These are phyloP conservation scores for Adelphocoris suturalis DNA, from an alignment of 2,888 invertebrate species.

Conservation along the genomic window DNA sequence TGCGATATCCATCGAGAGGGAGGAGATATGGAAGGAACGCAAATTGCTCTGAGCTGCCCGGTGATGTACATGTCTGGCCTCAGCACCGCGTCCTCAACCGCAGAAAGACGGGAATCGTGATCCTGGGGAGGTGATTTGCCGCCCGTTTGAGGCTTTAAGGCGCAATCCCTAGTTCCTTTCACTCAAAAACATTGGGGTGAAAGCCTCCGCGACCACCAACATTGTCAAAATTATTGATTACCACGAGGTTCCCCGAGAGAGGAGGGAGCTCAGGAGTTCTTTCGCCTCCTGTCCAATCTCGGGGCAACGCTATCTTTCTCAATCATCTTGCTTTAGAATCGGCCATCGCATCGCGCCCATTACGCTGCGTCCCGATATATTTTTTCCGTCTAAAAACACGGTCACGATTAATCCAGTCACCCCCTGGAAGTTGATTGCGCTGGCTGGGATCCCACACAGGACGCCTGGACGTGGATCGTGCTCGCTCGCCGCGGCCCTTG, in stretches of 20 bases:
- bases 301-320: conserved; percentile 52
- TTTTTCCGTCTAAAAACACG: conserved; percentile 51
- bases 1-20: neutral
- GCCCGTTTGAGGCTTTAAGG: conserved; percentile 14
- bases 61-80: conserved; percentile 26
- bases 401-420: conserved; percentile 63
- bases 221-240: conserved; percentile 64
- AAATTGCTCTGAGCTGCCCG: conserved; percentile 2
- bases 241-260: conserved; percentile 4
- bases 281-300: conserved; percentile 58
- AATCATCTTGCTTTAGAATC: conserved; percentile 51
- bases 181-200: conserved; percentile 45
- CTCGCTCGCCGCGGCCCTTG: neutral
- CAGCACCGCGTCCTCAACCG: conserved; percentile 15
- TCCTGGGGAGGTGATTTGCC: conserved; percentile 37
- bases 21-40: neutral
- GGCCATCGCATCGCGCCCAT: conserved; percentile 25
- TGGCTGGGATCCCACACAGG: conserved; percentile 51
- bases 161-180: conserved; percentile 34
- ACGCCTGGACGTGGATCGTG: conserved; percentile 34
- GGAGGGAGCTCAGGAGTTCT: neutral
- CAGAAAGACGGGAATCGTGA: conserved; percentile 36
- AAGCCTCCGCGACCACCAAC: conserved; percentile 59
- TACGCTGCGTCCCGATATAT: conserved; percentile 41
- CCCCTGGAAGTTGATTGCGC: conserved; percentile 40